Evolutionary conservation across 2,888 invertebrate genomes (phyloP), one percentile per base, ranked within the genome.

Genomic region (Clanis bilineata): DNA sequence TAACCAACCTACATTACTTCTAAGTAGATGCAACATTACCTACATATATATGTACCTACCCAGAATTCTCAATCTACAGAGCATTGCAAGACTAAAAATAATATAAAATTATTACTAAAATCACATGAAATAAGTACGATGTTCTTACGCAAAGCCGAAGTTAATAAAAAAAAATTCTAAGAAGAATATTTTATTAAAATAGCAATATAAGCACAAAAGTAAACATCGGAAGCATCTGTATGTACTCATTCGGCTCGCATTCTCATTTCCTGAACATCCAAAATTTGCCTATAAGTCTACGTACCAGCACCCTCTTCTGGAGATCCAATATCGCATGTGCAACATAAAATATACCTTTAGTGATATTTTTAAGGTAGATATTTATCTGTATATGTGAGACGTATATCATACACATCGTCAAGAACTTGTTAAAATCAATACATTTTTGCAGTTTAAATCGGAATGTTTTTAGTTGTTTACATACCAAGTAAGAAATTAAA

Each of bases 201-300:
- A 7, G 38, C 38, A 45, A 39, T 28, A 60, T 58, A 47, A 60
- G n/a, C 28, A 51, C 23, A 43, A 23, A 22, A 22, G 10, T 22
- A 22, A 22, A 38, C 38, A 44, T 56, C 22, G 23, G 15, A 56
- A 2, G 56, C 43, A 57, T 47, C 12, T 56, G n/a, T n/a, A 57
- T 22, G n/a, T 41, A 18, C 25, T 41, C 28, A 5, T 25, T 57
- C 28, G 41, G 3, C 10, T 67, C 70, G 71, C 68, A 68, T 68
- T 64, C 68, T 80, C 76, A 82, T 81, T 81, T 81, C 81, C 81
- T 70, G 74, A 66, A 67, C 69, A 66, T 45, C 75, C 65, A 66
- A 74, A 76, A 77, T 74, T 69, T 66, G 70, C 66, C 68, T 68
- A 69, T 72, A 71, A 73, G 67, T 68, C 64, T 54, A 61, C 54